phyloP scores from a whole-genome alignment of 2,888 invertebrate species.

The Spisula solida region DNA sequence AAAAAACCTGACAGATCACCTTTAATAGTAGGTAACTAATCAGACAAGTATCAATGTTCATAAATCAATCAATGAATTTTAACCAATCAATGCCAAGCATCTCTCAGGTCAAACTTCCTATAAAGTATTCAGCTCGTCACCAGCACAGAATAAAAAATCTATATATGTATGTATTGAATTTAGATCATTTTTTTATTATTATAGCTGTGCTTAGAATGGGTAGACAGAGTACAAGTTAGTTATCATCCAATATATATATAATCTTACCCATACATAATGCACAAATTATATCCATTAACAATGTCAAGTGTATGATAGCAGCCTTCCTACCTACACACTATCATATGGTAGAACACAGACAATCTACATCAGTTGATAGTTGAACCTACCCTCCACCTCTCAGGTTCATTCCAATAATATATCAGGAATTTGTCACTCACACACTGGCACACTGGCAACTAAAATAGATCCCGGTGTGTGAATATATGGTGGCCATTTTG shows the following conservation, averaged over 20 bases:
- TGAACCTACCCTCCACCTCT: background rate
- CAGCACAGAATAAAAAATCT: background rate
- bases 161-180: background rate
- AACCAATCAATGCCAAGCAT: conserved; percentile 21
- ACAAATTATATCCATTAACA: background rate
- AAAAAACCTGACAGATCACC: background rate
- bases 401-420: background rate
- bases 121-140: background rate
- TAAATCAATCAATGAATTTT: conserved; percentile 13
- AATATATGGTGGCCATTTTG: conserved; percentile 27
- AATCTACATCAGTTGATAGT: background rate
- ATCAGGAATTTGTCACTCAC: background rate
- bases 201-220: background rate
- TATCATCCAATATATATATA: background rate
- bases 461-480: conserved; percentile 22
- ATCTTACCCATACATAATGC: background rate
- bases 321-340: background rate
- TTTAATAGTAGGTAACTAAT: background rate
- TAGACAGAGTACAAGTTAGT: background rate
- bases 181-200: background rate
- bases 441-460: conserved; percentile 17
- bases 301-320: background rate
- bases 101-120: conserved; percentile 19
- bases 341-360: background rate
- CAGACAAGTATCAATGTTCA: conserved; percentile 12